Conservation (phyloP, 2,888 invertebrate genomes). For the Eugnorisma glareosa region DNA sequence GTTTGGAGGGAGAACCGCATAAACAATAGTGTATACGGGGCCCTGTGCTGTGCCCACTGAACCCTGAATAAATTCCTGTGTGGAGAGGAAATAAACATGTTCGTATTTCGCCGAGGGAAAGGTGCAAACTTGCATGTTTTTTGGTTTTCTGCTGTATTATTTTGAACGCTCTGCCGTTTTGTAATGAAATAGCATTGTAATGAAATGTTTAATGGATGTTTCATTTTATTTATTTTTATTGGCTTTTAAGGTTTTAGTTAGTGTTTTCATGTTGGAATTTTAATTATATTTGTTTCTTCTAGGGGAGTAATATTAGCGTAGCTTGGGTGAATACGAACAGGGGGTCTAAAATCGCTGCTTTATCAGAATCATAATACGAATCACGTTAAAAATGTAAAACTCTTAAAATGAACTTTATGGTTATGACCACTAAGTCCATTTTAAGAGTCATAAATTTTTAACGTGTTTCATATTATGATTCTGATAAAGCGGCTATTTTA, state of each 20-base stretch:
- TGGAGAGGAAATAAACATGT: constrained; percentile 55
- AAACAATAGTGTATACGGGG: constrained; percentile 64
- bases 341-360: too few relatives aligned
- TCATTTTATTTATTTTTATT: background rate
- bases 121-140: constrained; percentile 54
- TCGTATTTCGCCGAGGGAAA: constrained; percentile 38
- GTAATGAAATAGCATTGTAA: constrained; percentile 29
- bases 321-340: background rate
- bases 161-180: constrained; percentile 42
- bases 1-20: constrained; percentile 64
- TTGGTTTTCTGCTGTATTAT: constrained; percentile 43
- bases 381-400: too few relatives aligned
- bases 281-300: background rate
- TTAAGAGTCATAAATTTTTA: too few relatives aligned
- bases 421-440: too few relatives aligned
- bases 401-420: too few relatives aligned
- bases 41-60: constrained; percentile 45
- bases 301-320: background rate
- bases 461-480: too few relatives aligned
- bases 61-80: constrained; percentile 55
- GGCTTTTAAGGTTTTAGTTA: background rate
- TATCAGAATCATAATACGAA: too few relatives aligned
- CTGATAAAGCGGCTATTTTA: too few relatives aligned
- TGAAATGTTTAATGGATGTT: constrained; percentile 8
- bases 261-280: background rate